Evolutionary conservation across 2,888 invertebrate genomes (phyloP), one percentile per base, ranked within the genome.

Genomic region (Ceriagrion tenellum): DNA sequence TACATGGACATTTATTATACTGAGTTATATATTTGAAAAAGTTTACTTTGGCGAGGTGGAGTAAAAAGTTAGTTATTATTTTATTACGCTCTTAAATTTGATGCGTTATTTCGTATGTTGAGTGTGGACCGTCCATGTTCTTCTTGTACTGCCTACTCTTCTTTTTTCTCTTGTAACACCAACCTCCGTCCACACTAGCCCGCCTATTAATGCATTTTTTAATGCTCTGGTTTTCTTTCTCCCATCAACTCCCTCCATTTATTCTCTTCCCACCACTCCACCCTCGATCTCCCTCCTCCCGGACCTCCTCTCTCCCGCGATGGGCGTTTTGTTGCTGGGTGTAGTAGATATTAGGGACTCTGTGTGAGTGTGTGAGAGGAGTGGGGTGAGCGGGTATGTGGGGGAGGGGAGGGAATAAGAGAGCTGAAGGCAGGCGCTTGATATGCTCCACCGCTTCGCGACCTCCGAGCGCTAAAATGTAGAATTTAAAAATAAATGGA

Each of bases 281-380:
- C 55, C 26, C n/a, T 26, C 23, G 55, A 47, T 89, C n/a, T 89
- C 55, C 55, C 89, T 2, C 55, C n/a, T 12, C 35, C 63, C 18
- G 59, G 59, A 18, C 6, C 69, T 18, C 56, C 56, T 90, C 56
- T 56, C 40, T 40, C 63, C 20, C 40, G 91, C 56, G 91, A 59
- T 91, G 91, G 91, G 55, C 89, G 89, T 89, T 89, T 89, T 89
- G 89, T 89, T 89, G 89, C 47, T 55, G 89, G 89, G 89, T 89
- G 89, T 89, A 55, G 89, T 89, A 55, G 89, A 89, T 89, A 55
- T 89, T 47, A 89, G 89, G 89, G 55, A 55, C 26, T 81, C 26
- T 35, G 81, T 81, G 81, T 81, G 81, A 81, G 81, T 35, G 81
- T 26, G 69, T 16, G 81, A 35, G 12, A 13, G 16, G 18, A 13